Evolutionary conservation across 2,888 invertebrate genomes (phyloP).

Genomic region (Ormia ochracea): DNA sequence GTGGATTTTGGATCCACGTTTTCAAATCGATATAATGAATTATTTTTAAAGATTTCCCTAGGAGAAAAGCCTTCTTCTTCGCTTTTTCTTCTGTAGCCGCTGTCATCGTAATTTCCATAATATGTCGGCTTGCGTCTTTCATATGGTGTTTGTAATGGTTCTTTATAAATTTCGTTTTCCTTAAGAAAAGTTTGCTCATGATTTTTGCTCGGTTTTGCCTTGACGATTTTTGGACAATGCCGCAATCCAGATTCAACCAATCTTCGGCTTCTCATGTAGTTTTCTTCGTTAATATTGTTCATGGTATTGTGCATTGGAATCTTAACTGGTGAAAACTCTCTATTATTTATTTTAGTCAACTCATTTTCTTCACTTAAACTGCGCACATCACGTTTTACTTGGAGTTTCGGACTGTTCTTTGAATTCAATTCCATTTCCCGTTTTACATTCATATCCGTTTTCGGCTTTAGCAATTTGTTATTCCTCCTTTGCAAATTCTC

Average conservation of each 20-base stretch:
- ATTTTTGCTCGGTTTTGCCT: conserved; percentile 20
- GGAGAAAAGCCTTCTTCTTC: background rate
- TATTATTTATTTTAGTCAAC: conserved; percentile 44
- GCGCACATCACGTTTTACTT: conserved; percentile 70
- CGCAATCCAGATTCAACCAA: conserved; percentile 25
- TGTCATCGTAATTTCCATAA: conserved; percentile 24
- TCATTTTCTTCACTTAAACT: conserved; percentile 64
- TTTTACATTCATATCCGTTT: conserved; percentile 74
- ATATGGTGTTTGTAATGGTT: background rate
- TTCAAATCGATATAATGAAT: background rate
- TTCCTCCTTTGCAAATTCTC: conserved; percentile 59
- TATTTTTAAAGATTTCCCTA: conserved; percentile 20
- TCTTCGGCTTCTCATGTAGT: conserved; percentile 6
- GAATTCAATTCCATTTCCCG: conserved; percentile 72
- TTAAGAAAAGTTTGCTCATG: background rate
- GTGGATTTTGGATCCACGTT: conserved; percentile 21
- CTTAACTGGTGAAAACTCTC: background rate
- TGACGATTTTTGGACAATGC: conserved; percentile 19
- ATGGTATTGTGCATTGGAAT: background rate
- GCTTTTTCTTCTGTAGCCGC: background rate
- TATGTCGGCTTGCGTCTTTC: conserved; percentile 1
- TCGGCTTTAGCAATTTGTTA: conserved; percentile 69
- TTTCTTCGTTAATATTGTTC: background rate
- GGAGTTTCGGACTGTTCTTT: conserved; percentile 74
- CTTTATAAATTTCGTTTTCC: conserved; percentile 22